phyloP scores from a whole-genome alignment of 2,797 vertebrate genomes.

The Tolypeutes matacus region DNA sequence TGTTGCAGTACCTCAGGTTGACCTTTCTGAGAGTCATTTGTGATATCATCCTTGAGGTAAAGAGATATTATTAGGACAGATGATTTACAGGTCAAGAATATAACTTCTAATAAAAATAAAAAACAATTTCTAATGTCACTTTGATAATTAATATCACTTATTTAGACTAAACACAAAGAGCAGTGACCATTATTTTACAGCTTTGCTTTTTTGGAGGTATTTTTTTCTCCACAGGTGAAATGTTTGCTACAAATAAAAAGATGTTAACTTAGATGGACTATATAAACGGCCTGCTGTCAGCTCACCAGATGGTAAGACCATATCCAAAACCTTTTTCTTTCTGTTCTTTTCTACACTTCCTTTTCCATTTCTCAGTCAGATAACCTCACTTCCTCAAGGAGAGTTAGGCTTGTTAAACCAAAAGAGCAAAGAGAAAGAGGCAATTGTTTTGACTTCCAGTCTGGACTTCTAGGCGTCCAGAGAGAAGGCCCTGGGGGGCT shows the following conservation, averaged over 20 bases:
- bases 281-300: not conserved
- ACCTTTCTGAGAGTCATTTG: not conserved
- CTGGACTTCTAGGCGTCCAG: not conserved
- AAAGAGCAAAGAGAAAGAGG: constrained; percentile 41
- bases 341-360: not conserved
- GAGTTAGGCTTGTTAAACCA: not conserved
- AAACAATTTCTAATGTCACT: not conserved
- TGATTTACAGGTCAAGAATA: not conserved
- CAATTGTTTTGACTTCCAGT: not conserved
- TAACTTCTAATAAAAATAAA: not conserved
- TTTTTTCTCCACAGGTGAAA: not conserved
- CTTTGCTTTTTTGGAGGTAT: not conserved
- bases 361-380: not conserved
- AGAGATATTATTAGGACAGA: not conserved
- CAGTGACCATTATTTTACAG: not conserved
- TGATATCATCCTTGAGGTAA: not conserved
- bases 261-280: not conserved
- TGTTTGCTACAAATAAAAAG: constrained; percentile 33
- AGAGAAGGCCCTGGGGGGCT: not conserved
- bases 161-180: not conserved
- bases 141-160: not conserved
- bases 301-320: not conserved
- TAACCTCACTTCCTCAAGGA: not conserved
- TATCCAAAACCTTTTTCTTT: not conserved
- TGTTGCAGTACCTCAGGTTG: not conserved